These are phyloP conservation scores for Gasteruption jaculator DNA, from an alignment of 2,888 invertebrate genomes.

Conservation along the genomic window DNA sequence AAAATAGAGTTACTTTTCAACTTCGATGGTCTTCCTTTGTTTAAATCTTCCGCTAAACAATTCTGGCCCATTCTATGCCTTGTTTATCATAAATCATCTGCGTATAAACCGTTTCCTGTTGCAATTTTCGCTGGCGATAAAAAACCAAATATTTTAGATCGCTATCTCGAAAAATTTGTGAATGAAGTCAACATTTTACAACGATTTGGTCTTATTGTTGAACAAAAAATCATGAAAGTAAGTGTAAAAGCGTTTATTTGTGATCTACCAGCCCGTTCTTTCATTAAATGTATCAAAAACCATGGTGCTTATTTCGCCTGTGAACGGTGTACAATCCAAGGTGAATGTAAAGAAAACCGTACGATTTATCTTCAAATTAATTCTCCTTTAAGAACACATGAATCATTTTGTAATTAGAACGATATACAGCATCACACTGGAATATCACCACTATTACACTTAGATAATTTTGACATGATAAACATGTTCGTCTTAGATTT, in stretches of 20 bases:
- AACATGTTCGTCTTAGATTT: slow-evolving; percentile 1
- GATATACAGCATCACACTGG: slow-evolving; percentile 9
- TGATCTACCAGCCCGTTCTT: slow-evolving; percentile 13
- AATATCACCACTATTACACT: slow-evolving; percentile 6
- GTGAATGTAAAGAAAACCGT: slow-evolving; percentile 2
- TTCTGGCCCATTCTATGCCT: slow-evolving; percentile 18
- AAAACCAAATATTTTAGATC: not conserved
- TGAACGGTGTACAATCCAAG: slow-evolving; percentile 9
- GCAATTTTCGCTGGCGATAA: slow-evolving; percentile 6
- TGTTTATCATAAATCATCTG: slow-evolving; percentile 5
- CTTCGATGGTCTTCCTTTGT: slow-evolving; percentile 14
- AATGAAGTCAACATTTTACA: slow-evolving; percentile 1
- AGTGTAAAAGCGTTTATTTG: slow-evolving; percentile 7
- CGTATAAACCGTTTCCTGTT: slow-evolving; percentile 11
- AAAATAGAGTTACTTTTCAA: slow-evolving; percentile 11
- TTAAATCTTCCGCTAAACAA: slow-evolving; percentile 15
- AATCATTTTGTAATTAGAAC: slow-evolving; percentile 6
- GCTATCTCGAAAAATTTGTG: not conserved
- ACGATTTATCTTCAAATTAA: slow-evolving; percentile 6
- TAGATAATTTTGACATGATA: slow-evolving; percentile 8
- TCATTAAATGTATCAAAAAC: slow-evolving; percentile 14
- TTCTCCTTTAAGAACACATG: slow-evolving; percentile 9
- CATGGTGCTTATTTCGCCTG: slow-evolving; percentile 14
- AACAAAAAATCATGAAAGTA: not conserved
- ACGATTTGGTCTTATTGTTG: not conserved